These are phyloP conservation scores for Microcebus murinus DNA, from an alignment of 2,113 vertebrate genomes.

Conservation along the genomic window DNA sequence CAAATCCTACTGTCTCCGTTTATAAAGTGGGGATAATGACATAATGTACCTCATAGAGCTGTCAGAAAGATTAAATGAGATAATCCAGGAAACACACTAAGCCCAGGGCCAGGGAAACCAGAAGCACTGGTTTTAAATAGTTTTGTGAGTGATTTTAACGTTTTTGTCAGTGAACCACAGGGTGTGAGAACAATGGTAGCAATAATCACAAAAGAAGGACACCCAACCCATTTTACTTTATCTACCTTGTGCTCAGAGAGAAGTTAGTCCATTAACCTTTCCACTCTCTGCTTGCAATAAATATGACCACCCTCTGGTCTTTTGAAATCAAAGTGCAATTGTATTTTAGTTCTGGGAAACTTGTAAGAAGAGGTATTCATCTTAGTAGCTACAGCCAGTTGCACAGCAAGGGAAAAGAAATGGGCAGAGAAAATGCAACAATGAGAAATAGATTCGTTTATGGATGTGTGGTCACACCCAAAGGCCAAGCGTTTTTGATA, in stretches of 20 bases:
- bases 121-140: not conserved
- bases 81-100: not conserved
- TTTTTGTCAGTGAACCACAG: not conserved
- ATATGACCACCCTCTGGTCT: not conserved
- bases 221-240: not conserved
- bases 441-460: not conserved
- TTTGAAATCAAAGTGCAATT: slow-evolving; percentile 26
- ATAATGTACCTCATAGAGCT: not conserved
- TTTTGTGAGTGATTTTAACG: not conserved
- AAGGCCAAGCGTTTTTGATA: not conserved
- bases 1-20: not conserved
- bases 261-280: not conserved
- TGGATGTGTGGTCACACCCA: not conserved
- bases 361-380: slow-evolving; percentile 17
- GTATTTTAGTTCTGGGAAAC: not conserved
- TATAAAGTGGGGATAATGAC: not conserved
- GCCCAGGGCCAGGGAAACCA: not conserved
- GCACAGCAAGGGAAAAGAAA: not conserved
- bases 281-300: not conserved
- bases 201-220: not conserved
- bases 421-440: not conserved
- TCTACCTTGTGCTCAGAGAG: not conserved
- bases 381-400: not conserved
- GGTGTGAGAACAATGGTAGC: not conserved
- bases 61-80: slow-evolving; percentile 20